phyloP scores from a whole-genome alignment of 1,140 invertebrate genomes.

The Hermetia illucens region DNA sequence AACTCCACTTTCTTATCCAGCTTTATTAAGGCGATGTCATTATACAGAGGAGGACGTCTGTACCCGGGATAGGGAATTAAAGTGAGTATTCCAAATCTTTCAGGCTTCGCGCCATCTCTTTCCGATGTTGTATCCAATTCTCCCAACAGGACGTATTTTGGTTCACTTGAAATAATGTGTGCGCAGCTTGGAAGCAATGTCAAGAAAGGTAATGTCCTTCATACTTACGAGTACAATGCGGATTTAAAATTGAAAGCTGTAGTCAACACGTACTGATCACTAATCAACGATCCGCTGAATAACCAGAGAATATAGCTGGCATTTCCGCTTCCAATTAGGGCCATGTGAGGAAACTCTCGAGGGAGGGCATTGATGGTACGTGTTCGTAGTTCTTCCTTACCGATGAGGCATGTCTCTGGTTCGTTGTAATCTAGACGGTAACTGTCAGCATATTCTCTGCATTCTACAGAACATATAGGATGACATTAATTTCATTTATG shows the following conservation, averaged over 20 bases:
- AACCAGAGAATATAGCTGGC: constrained; percentile 13
- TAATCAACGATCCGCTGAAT: constrained; percentile 29
- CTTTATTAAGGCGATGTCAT: constrained; percentile 21
- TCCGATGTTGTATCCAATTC: constrained; percentile 17
- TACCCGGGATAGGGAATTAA: constrained; percentile 17
- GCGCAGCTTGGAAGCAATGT: neutral
- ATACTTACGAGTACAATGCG: too few species aligned
- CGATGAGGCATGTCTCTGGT: too few species aligned
- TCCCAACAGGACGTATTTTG: constrained; percentile 20
- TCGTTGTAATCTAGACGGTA: too few species aligned
- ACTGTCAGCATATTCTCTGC: too few species aligned
- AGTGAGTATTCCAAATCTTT: constrained; percentile 13
- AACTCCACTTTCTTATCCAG: constrained; percentile 14
- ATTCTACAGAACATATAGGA: too few species aligned
- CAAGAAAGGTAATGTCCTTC: constrained; percentile 25
- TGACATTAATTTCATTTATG: too few species aligned
- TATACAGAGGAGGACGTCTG: constrained; percentile 12
- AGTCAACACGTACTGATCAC: constrained; percentile 24
- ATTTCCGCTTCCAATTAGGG: constrained; percentile 16
- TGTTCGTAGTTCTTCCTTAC: too few species aligned
- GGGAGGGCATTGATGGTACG: constrained; percentile 13
- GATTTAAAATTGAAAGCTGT: too few species aligned
- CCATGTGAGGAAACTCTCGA: constrained; percentile 31
- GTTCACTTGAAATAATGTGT: constrained; percentile 5
- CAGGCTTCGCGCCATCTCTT: constrained; percentile 16